Base-by-base conservation (phyloP, 2,797 vertebrate genomes). In the Chiloscyllium punctatum region DNA sequence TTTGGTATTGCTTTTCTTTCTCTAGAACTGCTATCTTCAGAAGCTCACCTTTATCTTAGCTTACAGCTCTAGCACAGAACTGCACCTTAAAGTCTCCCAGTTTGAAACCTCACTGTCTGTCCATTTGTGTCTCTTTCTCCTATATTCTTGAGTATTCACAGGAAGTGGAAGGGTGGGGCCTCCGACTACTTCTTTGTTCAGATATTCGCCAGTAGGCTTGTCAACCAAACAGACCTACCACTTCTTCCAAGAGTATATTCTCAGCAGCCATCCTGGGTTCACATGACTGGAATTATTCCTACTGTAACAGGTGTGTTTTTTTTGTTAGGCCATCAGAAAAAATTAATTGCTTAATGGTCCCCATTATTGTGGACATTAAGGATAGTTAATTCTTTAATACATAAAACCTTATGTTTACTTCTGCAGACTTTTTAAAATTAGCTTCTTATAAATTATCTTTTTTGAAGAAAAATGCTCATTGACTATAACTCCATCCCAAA, bases 61-160 rank as follows among this genome's bases (percentile, higher is more conserved):
- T 90, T 90, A 33, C 87, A 86, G 23, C 82, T 86, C 82, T 48
- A 37, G 37, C n/a, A 86, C 6, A 86, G 82, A 25, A 21, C 79
- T 86, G 18, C 82, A 48, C 21, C 42, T 86, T 51, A 53, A 53
- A 90, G 5, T 87, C 87, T 90, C 87, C 53, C 87, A 90, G 13
- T 90, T 90, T 90, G 62, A 90, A 57, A 90, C 87, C 86, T 90
- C 51, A 90, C 30, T 90, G 30, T 30, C 87, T 57, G 53, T 57
- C 86, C 86, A 87, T 90, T 90, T 88, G 86, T 57, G 87, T 90
- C 53, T 90, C 33, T 88, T 90, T 90, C 87, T 90, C 53, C 87
- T 90, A 33, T 90, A 90, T 62, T 57, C 87, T 88, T 90, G 87
- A 57, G 87, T 90, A 57, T 87, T 87, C 51, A 87, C 86, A 87